Evolutionary conservation across 2,797 vertebrate genomes (phyloP), one percentile per base, ranked within the genome.

Genomic region (Pygocentrus nattereri): DNA sequence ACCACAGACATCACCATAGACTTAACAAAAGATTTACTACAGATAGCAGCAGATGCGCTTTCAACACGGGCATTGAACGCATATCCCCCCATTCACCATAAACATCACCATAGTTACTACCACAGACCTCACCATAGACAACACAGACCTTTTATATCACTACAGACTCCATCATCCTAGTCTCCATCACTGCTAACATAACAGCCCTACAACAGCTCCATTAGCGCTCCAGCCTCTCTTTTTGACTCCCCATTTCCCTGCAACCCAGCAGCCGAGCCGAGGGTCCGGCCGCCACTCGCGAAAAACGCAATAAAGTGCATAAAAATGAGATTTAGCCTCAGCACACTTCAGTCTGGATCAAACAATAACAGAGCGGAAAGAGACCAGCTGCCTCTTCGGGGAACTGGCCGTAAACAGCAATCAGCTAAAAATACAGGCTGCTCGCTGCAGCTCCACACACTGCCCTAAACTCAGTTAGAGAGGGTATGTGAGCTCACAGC

Each of bases 311-410:
- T 87, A 88, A 77, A 88, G 88, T 85, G 62, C 13, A 68, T 67
- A 87, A 87, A 88, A 82, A 77, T 54, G 56, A 67, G 87, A 89
- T 88, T 87, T 86, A 73, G 65, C 72, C 0, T 78, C 65, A 74
- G 85, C 86, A 85, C 34, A 85, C 85, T 85, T 93, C 91, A 90
- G 71, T 86, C 74, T 88, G 68, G 89, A 92, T 89, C 82, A 86
- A 69, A 86, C 59, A 84, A 85, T 88, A 85, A 82, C 3, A 41
- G 81, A 21, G 76, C 58, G 65, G 89, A 93, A 49, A 79, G 85
- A 87, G 90, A 92, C 47, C 91, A 93, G 92, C 89, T 87, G 82
- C 74, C 85, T 71, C 72, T 19, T 78, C 59, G 73, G 61, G 79
- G 38, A 81, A 70, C 38, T 41, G 7, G 38, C 68, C 64, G 68